Percentiles rank a stretch among this genome's conserved stretches.
Conservation (phyloP, 1,140 invertebrate genomes). For the Rhyzopertha dominica region DNA sequence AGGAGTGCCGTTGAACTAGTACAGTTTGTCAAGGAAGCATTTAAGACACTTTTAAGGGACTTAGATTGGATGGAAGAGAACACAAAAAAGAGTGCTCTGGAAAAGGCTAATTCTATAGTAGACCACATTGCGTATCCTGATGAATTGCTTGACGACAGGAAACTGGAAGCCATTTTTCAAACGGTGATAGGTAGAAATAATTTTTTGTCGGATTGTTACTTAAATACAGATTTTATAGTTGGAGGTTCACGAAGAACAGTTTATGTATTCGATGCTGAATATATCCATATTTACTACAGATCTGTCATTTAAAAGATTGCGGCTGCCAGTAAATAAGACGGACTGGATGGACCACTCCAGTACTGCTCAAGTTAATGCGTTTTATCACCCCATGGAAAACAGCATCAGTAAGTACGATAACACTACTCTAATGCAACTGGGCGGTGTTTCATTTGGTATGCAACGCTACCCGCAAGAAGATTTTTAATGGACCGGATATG, state of each 20-base stretch:
- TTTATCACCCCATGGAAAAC: slow-evolving; percentile 77
- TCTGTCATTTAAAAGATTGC: slow-evolving; percentile 24
- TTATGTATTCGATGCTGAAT: slow-evolving; percentile 36
- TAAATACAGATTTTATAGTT: slow-evolving; percentile 8
- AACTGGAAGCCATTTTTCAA: slow-evolving; percentile 38
- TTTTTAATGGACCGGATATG: neutral
- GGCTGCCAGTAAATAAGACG: slow-evolving; percentile 66
- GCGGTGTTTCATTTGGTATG: no score
- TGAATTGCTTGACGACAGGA: slow-evolving; percentile 47
- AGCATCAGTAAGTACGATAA: slow-evolving; percentile 66
- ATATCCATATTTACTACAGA: slow-evolving; percentile 38
- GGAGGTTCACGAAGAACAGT: slow-evolving; percentile 16
- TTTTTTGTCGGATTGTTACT: neutral
- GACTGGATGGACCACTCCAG: slow-evolving; percentile 76
- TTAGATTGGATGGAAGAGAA: slow-evolving; percentile 57
- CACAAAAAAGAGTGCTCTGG: slow-evolving; percentile 44
- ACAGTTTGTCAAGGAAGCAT: slow-evolving; percentile 48
- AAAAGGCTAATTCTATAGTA: slow-evolving; percentile 44
- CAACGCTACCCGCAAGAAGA: no score
- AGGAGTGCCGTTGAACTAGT: slow-evolving; percentile 56
- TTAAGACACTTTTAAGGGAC: slow-evolving; percentile 45
- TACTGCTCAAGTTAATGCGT: slow-evolving; percentile 77
- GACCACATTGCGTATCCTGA: slow-evolving; percentile 48
- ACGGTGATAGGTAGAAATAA: neutral
- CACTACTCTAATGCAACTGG: neutral